These are phyloP conservation scores for Sipha flava DNA, from an alignment of 1,140 invertebrate species.

Conservation along the genomic window DNA sequence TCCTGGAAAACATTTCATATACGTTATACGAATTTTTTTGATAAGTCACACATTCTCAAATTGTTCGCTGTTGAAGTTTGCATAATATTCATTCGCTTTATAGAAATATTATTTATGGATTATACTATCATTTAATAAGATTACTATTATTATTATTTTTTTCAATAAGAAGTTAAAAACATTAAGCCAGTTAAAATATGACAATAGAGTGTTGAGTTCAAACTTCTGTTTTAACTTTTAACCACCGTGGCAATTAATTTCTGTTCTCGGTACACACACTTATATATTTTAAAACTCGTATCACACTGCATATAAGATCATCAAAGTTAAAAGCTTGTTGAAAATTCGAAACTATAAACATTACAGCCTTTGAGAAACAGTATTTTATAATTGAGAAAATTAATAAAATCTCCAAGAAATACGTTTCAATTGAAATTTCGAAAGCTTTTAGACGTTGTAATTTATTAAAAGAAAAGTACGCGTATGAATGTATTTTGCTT, in stretches of 20 bases:
- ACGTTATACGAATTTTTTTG: no score
- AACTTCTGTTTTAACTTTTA: neutral
- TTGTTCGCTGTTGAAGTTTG: no score
- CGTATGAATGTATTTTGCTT: neutral
- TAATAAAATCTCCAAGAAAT: neutral
- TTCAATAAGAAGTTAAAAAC: neutral
- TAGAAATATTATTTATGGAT: no score
- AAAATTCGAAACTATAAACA: neutral
- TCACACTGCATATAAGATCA: neutral
- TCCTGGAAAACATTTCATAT: no score
- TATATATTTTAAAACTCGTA: neutral
- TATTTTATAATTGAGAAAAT: neutral
- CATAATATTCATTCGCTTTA: no score
- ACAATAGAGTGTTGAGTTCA: neutral
- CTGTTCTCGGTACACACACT: neutral
- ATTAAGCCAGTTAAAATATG: neutral
- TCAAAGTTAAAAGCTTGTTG: neutral
- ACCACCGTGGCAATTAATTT: neutral
- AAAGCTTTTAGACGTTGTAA: no score
- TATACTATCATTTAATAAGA: neutral
- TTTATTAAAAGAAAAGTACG: no score
- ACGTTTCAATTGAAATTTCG: neutral
- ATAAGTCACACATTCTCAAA: no score
- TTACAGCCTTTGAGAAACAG: neutral
- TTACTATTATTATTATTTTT: neutral